Base-by-base conservation (phyloP, 92 coral and sea anemone genomes). In the Pocillopora grandis region DNA sequence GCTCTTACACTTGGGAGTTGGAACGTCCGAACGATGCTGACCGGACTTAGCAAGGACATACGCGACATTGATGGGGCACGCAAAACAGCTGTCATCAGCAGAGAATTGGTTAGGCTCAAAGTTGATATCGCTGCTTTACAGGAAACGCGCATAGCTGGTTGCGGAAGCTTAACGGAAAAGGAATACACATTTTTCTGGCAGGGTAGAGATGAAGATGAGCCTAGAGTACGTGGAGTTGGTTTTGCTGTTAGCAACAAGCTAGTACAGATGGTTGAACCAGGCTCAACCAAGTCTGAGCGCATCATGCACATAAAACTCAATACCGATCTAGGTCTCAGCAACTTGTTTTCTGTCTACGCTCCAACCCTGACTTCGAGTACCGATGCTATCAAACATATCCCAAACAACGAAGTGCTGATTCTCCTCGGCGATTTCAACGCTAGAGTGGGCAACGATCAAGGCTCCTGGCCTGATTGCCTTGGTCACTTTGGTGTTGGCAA, bases 401-500 rank as follows among this genome's bases (percentile, higher is more conserved):
- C 84, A 88, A 70, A 65, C 33, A 16, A 87, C 67, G 68, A 86
- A n/a, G 15, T 71, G 64, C 49, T 86, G 74, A 76, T 62, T 64
- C 21, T 86, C 15, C 84, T 89, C 78, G 79, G 87, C 37, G 88
- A 89, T 78, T 84, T 85, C 83, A 89, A 84, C 37, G 89, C 85
- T 58, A n/a, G 92, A 75, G 92, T 78, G 57, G 85, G 88, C 42
- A 72, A 84, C 23, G 88, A 78, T 70, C 77, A 68, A 58, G 71
- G 76, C 75, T 66, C 69, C 55, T 78, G 86, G 91, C 89, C 87
- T 31, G 70, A 20, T 79, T 55, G 75, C 79, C 86, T 77, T 35
- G 85, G 84, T 13, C 86, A 90, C 23, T 76, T 27, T 48, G 89
- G 84, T 66, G 58, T 68, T 20, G 91, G 89, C 62, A 88, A 84